These are phyloP conservation scores for Aphrophora alni DNA, from an alignment of 2,888 invertebrate genomes.

Conservation along the genomic window DNA sequence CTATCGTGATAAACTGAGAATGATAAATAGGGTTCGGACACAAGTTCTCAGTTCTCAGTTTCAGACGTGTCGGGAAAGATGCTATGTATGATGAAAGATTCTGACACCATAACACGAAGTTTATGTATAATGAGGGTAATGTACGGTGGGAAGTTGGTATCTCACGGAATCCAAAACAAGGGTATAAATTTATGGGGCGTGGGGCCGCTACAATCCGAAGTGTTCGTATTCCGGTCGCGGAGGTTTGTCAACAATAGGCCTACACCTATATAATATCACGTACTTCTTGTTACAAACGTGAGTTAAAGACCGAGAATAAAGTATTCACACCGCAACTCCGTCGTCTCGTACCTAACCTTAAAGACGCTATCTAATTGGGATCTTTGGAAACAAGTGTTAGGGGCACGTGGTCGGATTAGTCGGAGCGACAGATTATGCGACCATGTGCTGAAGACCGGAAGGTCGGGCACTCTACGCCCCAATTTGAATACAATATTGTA, in stretches of 20 bases:
- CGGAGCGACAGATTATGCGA: no score
- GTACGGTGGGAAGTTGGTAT: background rate
- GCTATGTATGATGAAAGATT: background rate
- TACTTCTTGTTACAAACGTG: background rate
- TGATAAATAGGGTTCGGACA: no score
- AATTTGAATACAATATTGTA: conserved; percentile 26
- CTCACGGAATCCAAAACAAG: background rate
- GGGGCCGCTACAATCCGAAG: no score
- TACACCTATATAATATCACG: background rate
- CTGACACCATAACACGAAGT: background rate
- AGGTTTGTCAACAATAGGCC: background rate
- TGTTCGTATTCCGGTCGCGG: no score
- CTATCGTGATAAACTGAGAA: no score
- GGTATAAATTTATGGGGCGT: background rate
- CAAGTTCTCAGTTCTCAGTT: no score
- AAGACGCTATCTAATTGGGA: background rate
- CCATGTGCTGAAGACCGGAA: conserved; percentile 1
- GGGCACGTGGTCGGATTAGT: background rate
- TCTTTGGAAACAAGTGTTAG: background rate
- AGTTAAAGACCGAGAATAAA: background rate
- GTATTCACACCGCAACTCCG: background rate
- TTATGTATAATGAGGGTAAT: background rate
- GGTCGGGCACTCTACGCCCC: conserved; percentile 24
- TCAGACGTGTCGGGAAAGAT: background rate
- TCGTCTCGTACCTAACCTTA: no score